Percentiles rank a stretch among this genome's conserved stretches.
phyloP scores from a whole-genome alignment of 1,140 invertebrate species.

The Scaptodrosophila lebanonensis region DNA sequence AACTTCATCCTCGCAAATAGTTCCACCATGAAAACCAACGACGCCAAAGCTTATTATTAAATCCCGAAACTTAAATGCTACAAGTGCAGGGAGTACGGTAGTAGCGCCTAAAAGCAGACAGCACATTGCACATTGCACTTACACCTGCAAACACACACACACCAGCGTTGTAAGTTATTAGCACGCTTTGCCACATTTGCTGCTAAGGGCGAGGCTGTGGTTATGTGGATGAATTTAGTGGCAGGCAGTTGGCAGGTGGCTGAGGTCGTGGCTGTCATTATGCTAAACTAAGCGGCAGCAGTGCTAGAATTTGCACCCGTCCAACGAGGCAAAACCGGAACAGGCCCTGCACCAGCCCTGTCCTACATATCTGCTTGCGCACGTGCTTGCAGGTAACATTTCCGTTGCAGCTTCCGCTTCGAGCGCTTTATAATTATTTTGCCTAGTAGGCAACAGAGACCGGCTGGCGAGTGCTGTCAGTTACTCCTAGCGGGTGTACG shows the following conservation, averaged over 20 bases:
- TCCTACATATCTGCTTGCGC: slow-evolving; percentile 14
- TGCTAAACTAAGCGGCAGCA: slow-evolving; percentile 73
- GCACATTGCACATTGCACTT: slow-evolving; percentile 14
- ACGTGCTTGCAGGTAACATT: slow-evolving; percentile 75
- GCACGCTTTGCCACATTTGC: slow-evolving; percentile 75
- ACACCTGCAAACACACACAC: too few species aligned
- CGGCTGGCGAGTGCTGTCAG: slow-evolving; percentile 73
- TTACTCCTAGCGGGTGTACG: slow-evolving; percentile 67
- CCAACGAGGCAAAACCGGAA: slow-evolving; percentile 25
- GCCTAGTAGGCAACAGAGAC: slow-evolving; percentile 59
- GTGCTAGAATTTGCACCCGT: slow-evolving; percentile 71
- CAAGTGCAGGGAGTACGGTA: slow-evolving; percentile 53
- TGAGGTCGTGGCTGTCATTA: slow-evolving; percentile 59
- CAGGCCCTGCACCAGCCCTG: slow-evolving; percentile 10
- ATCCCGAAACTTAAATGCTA: slow-evolving; percentile 66
- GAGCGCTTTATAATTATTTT: slow-evolving; percentile 75
- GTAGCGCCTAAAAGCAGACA: too few species aligned
- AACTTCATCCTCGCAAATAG: too few species aligned
- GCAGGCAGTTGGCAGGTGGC: slow-evolving; percentile 39
- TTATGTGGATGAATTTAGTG: slow-evolving; percentile 74
- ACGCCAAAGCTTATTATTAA: slow-evolving; percentile 63
- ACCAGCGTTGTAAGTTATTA: slow-evolving; percentile 58
- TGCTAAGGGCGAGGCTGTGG: slow-evolving; percentile 54
- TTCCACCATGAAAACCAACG: slow-evolving; percentile 28
- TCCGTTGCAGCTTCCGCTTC: slow-evolving; percentile 71